Percentiles rank a stretch among this genome's conserved stretches.
phyloP scores from a whole-genome alignment of 2,888 invertebrate species.

The Trichopria drosophilae region DNA sequence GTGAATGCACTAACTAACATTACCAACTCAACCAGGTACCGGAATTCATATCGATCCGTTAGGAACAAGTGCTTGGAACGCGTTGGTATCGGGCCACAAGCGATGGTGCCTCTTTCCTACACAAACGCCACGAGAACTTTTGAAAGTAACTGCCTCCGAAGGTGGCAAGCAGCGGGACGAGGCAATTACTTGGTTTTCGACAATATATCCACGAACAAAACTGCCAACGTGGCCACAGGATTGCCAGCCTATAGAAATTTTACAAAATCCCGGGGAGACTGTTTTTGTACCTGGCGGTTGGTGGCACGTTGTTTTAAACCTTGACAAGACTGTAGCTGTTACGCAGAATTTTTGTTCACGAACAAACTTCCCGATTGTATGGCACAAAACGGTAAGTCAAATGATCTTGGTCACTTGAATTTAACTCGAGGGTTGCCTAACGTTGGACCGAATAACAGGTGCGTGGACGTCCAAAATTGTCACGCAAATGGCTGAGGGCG shows the following conservation, averaged over 20 bases:
- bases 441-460: slow-evolving; percentile 53
- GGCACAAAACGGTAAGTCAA: slow-evolving; percentile 86
- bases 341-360: slow-evolving; percentile 97
- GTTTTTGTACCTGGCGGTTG: slow-evolving; percentile 98
- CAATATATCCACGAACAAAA: slow-evolving; percentile 92
- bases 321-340: slow-evolving; percentile 94
- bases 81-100: slow-evolving; percentile 91
- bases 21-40: slow-evolving; percentile 63
- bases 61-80: slow-evolving; percentile 99
- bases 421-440: background rate
- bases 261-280: slow-evolving; percentile 95
- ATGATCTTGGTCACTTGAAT: background rate
- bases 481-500: slow-evolving; percentile 85
- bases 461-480: slow-evolving; percentile 91
- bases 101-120: slow-evolving; percentile 99
- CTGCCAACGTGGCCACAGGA: slow-evolving; percentile 87
- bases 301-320: slow-evolving; percentile 99
- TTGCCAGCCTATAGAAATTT: slow-evolving; percentile 90
- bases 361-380: slow-evolving; percentile 95
- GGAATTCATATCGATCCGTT: slow-evolving; percentile 99
- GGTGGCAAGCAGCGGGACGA: slow-evolving; percentile 98
- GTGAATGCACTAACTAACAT: too few relatives aligned
- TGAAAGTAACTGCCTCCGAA: slow-evolving; percentile 89
- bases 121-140: slow-evolving; percentile 88
- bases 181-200: slow-evolving; percentile 96